These are phyloP conservation scores for Cynodonichthys magdalenae DNA, from an alignment of 2,797 vertebrate species.

Conservation along the genomic window DNA sequence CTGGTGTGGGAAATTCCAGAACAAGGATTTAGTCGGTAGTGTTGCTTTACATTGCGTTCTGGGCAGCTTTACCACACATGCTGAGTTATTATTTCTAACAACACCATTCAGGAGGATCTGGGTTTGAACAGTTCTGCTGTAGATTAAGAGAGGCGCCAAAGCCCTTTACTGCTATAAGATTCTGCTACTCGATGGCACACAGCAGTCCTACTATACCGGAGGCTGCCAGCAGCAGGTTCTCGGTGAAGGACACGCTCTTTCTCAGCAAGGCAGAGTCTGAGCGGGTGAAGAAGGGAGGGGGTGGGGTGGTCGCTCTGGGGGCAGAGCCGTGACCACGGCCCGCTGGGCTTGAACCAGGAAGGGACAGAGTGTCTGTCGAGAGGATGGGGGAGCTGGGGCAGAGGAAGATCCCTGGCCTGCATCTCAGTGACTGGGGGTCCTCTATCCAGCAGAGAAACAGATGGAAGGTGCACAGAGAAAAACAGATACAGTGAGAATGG, in stretches of 20 bases:
- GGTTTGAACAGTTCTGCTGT: constrained; percentile 10
- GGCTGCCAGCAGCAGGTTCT: constrained; percentile 94
- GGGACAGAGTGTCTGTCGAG: constrained; percentile 86
- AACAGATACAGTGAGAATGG: constrained; percentile 72
- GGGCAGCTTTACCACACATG: constrained; percentile 28
- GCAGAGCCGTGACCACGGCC: constrained; percentile 73
- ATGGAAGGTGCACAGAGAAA: constrained; percentile 70
- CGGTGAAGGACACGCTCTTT: constrained; percentile 98
- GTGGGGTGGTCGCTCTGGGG: constrained; percentile 79
- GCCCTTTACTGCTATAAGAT: constrained; percentile 14
- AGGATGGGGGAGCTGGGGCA: constrained; percentile 92
- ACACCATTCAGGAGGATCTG: constrained; percentile 15
- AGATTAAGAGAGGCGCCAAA: constrained; percentile 12
- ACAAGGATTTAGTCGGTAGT: not conserved
- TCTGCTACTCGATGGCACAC: constrained; percentile 56
- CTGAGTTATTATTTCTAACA: constrained; percentile 21
- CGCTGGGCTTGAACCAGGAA: constrained; percentile 85
- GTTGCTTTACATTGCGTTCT: constrained; percentile 12
- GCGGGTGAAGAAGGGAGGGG: constrained; percentile 83
- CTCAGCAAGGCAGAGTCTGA: constrained; percentile 92
- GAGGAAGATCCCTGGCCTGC: constrained; percentile 88
- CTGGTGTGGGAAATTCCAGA: constrained; percentile 6
- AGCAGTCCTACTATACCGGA: constrained; percentile 92
- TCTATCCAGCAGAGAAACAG: constrained; percentile 78
- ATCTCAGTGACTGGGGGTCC: constrained; percentile 73